Evolutionary conservation across 2,888 invertebrate species (phyloP).

Genomic region (Chymomyza amoena): DNA sequence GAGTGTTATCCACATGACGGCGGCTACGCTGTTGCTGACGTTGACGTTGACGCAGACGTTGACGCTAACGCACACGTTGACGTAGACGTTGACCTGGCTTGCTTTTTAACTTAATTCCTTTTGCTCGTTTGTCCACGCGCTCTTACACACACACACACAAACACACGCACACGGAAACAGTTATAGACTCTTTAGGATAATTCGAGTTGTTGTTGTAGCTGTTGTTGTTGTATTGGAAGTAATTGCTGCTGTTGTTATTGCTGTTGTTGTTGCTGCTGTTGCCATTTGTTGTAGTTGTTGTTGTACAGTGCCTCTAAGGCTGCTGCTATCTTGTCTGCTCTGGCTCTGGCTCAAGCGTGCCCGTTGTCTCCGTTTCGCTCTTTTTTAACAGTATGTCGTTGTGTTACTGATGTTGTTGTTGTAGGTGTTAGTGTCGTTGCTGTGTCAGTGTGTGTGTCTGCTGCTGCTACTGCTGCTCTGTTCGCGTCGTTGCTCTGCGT

Average conservation of each 20-base stretch:
- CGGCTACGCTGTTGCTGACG: constrained; percentile 31
- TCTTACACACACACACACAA: not conserved
- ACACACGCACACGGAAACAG: not conserved
- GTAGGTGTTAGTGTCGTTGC: not conserved
- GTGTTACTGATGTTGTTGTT: not conserved
- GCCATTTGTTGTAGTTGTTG: not conserved
- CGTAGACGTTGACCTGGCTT: not conserved
- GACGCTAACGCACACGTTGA: not conserved
- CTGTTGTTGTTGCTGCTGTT: not conserved
- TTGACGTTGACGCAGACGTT: not conserved
- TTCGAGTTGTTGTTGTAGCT: not conserved
- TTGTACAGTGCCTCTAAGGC: not conserved
- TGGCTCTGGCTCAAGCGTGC: not conserved
- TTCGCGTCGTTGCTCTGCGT: not conserved
- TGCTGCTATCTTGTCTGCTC: not conserved
- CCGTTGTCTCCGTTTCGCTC: not conserved
- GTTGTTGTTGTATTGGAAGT: not conserved
- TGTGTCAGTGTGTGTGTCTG: not conserved
- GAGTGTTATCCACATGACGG: constrained; percentile 78
- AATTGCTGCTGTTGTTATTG: not conserved
- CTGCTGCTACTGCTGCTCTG: not conserved
- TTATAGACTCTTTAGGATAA: not conserved
- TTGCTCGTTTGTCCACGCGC: not conserved
- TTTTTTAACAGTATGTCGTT: not conserved
- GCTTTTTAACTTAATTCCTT: constrained; percentile 2